phyloP scores from a whole-genome alignment of 2,113 vertebrate species.

The Pristiophorus japonicus region DNA sequence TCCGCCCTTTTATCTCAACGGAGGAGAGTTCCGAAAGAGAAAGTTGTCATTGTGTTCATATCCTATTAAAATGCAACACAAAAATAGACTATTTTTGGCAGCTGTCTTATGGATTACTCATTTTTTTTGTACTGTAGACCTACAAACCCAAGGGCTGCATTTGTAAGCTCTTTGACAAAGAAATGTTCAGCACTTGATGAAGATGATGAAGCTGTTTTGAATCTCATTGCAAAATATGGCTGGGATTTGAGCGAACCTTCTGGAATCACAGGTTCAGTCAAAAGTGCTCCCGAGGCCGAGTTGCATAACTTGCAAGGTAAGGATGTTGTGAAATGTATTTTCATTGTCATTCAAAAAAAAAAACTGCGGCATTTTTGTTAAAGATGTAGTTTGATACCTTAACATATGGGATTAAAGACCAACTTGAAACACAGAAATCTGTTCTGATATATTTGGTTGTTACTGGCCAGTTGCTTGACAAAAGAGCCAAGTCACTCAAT shows the following conservation, averaged over 20 bases:
- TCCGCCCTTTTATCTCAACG: neutral
- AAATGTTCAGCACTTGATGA: conserved; percentile 53
- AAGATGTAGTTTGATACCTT: neutral
- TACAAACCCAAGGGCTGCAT: conserved; percentile 47
- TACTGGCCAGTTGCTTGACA: neutral
- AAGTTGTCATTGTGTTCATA: neutral
- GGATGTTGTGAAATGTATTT: conserved; percentile 4
- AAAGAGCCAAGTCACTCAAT: neutral
- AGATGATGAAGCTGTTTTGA: conserved; percentile 60
- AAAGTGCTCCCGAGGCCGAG: conserved; percentile 44
- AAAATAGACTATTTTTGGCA: neutral
- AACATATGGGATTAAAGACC: neutral
- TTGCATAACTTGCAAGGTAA: conserved; percentile 49
- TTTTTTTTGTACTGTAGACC: conserved; percentile 47
- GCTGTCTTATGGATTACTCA: neutral
- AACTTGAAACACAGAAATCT: neutral
- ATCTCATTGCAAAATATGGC: conserved; percentile 51
- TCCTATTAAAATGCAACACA: neutral
- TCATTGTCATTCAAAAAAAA: neutral
- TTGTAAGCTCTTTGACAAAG: conserved; percentile 51
- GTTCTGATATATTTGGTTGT: neutral
- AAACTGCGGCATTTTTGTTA: neutral
- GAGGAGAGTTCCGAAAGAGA: neutral
- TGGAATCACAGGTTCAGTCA: conserved; percentile 42
- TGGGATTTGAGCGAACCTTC: conserved; percentile 47